Base-by-base conservation (phyloP, 1,140 invertebrate species). In the Agrypnia vestita region DNA sequence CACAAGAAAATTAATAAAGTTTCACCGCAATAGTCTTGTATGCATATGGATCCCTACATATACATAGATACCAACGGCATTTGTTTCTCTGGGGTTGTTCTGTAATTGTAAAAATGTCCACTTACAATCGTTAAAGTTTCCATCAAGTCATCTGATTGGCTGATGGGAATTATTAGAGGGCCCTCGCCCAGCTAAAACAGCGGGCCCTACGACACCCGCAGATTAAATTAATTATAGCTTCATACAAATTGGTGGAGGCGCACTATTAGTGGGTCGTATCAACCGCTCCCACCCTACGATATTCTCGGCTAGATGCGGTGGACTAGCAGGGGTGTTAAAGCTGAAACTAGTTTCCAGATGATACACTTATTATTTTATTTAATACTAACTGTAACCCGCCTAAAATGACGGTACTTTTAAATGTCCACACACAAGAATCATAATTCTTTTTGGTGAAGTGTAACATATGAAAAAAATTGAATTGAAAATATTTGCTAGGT, bases 171-270 rank as follows among this genome's bases (percentile, higher is more conserved):
- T 25, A 12, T 13, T 64, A 13, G 25, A 13, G 12, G 35, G 61
- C 10, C 61, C 59, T 25, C 21, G 21, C 17, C 9, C 49, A 15
- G n/a, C 49, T 51, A 51, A 35, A 35, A 13, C n/a, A 19, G 35
- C 61, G 61, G 35, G 21, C 25, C 25, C 61, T 64, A 64, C 25
- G 61, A 64, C 61, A 43, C 17, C 64, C 76, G 51, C 47, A 76
- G 69, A 76, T 71, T 35, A 71, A 77, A 80, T 80, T 80, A 80
- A 80, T 80, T 80, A 80, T 64, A 53, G 79, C 69, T 47, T 47
- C 74, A 35, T 19, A 69, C 46, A 71, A 80, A 80, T 80, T 80
- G 79, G 79, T 62, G 62, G 61, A 44, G 25, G 46, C 21, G 55
- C 59, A 64, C 74, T 76, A 80, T 80, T 80, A 80, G 71, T 15